phyloP scores from a whole-genome alignment of 30 jellyfish, hydroid and myxozoan genomes.

The Cassiopea andromeda region DNA sequence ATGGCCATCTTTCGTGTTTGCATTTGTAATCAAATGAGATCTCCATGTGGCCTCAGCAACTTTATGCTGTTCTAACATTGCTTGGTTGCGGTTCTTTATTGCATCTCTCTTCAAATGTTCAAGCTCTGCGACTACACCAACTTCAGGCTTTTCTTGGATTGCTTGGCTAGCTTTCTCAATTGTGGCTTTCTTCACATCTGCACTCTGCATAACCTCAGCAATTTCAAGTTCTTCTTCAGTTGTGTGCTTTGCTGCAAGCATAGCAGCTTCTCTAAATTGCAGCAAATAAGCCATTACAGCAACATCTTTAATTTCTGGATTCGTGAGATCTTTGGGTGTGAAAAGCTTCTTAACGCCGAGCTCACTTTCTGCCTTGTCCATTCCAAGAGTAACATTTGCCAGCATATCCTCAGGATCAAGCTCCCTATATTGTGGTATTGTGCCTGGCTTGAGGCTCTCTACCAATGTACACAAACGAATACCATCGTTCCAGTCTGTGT shows the following conservation, averaged over 20 bases:
- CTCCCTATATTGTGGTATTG: constrained; percentile 30
- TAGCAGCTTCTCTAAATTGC: constrained; percentile 71
- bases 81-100: too few relatives aligned
- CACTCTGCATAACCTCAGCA: constrained; percentile 4
- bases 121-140: too few relatives aligned
- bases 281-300: constrained; percentile 93
- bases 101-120: too few relatives aligned
- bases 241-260: neutral
- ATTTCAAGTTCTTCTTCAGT: constrained; percentile 32
- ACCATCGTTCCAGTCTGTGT: constrained; percentile 99
- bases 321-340: constrained; percentile 90
- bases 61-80: too few relatives aligned
- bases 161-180: too few relatives aligned
- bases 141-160: too few relatives aligned
- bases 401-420: constrained; percentile 59
- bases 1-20: too few relatives aligned
- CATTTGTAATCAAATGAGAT: too few relatives aligned
- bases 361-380: constrained; percentile 83
- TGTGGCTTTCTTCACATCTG: neutral
- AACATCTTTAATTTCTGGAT: constrained; percentile 90
- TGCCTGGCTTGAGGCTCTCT: constrained; percentile 81
- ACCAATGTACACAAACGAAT: constrained; percentile 90
- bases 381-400: constrained; percentile 79
- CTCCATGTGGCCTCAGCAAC: too few relatives aligned
- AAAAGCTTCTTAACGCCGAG: constrained; percentile 78